Conservation (phyloP, 1,140 invertebrate genomes). For the Kradibia gibbosae region DNA sequence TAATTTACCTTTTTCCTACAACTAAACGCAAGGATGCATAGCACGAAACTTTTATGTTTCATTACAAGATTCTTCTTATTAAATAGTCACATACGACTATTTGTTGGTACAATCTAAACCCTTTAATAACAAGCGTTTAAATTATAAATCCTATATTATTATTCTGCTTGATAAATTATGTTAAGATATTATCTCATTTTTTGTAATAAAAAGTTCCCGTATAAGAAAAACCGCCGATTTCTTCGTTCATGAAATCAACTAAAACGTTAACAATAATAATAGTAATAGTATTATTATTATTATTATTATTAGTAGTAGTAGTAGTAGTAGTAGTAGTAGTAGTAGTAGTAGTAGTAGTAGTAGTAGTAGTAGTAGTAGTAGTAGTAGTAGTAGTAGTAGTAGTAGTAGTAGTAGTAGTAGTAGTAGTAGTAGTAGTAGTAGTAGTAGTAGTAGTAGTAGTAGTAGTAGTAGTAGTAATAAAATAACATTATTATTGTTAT, state of each 20-base stretch:
- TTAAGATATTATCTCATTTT: slow-evolving; percentile 34
- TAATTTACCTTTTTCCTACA: slow-evolving; percentile 18
- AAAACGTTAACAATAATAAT: slow-evolving; percentile 52
- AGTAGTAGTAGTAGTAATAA: slow-evolving; percentile 31
- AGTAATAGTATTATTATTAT: slow-evolving; percentile 43
- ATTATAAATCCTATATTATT: slow-evolving; percentile 26
- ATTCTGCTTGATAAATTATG: slow-evolving; percentile 27
- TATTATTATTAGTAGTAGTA: slow-evolving; percentile 49
- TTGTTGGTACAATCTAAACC: slow-evolving; percentile 18
- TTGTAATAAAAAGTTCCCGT: slow-evolving; percentile 41
- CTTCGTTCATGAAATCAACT: slow-evolving; percentile 45
- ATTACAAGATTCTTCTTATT: slow-evolving; percentile 27
- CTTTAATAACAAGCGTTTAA: slow-evolving; percentile 25
- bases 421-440: no score
- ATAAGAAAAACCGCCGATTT: slow-evolving; percentile 39
- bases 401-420: slow-evolving; percentile 30
- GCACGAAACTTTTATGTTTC: slow-evolving; percentile 36
- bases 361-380: slow-evolving; percentile 46
- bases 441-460: no score
- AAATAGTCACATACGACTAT: slow-evolving; percentile 25
- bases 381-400: background rate
- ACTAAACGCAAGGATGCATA: slow-evolving; percentile 32
- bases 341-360: slow-evolving; percentile 45
- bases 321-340: slow-evolving; percentile 47
- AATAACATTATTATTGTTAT: background rate